Conservation (phyloP, 2,888 invertebrate species). For the Caenorhabditis auriculariae region DNA sequence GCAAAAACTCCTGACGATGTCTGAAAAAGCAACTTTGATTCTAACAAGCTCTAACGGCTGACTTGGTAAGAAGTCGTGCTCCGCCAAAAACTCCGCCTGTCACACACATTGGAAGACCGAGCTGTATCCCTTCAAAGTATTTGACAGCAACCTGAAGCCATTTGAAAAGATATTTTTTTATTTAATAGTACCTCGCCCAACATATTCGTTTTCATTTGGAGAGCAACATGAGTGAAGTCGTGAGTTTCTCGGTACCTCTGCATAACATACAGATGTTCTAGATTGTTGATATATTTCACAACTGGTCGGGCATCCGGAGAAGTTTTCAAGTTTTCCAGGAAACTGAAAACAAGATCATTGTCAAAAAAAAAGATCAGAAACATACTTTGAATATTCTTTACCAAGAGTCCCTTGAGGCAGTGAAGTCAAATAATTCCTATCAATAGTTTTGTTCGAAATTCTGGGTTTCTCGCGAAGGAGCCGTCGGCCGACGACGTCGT, state of each 20-base stretch:
- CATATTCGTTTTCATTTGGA: slow-evolving; percentile 85
- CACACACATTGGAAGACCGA: slow-evolving; percentile 90
- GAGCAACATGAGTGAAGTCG: slow-evolving; percentile 86
- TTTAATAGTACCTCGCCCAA: slow-evolving; percentile 75
- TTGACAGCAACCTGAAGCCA: slow-evolving; percentile 82
- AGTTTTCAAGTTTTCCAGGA: slow-evolving; percentile 72
- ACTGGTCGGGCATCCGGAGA: slow-evolving; percentile 86
- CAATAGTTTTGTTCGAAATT: slow-evolving; percentile 81
- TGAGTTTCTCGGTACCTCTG: slow-evolving; percentile 94
- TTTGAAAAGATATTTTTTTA: slow-evolving; percentile 8
- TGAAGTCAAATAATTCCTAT: slow-evolving; percentile 74
- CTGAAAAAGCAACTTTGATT: too few relatives aligned
- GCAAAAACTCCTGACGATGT: slow-evolving; percentile 44
- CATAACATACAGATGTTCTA: slow-evolving; percentile 90
- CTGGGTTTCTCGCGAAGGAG: slow-evolving; percentile 79
- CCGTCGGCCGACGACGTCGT: slow-evolving; percentile 76
- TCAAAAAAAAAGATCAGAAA: not conserved
- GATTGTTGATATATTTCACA: slow-evolving; percentile 87
- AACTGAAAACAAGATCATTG: slow-evolving; percentile 21
- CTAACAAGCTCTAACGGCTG: too few relatives aligned
- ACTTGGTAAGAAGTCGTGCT: slow-evolving; percentile 80
- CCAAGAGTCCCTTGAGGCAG: slow-evolving; percentile 84
- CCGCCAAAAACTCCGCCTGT: slow-evolving; percentile 91
- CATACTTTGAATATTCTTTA: slow-evolving; percentile 75
- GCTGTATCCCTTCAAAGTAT: slow-evolving; percentile 96